Conservation (phyloP, 2,113 vertebrate species). For the Antechinus flavipes region DNA sequence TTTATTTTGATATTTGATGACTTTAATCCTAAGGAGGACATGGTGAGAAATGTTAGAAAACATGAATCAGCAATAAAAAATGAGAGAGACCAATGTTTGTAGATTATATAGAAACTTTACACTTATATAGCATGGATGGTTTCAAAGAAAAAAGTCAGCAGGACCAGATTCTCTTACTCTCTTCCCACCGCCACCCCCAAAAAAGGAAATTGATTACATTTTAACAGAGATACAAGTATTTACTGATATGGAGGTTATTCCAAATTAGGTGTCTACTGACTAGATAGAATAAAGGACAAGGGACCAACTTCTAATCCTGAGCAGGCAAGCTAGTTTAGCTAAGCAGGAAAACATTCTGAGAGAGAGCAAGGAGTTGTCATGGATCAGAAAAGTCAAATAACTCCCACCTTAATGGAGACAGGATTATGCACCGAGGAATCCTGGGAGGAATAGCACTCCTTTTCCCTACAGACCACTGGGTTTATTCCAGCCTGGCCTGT, state of each 20-base stretch:
- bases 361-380: too few relatives aligned
- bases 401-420: too few relatives aligned
- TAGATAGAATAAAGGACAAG: too few relatives aligned
- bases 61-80: background rate
- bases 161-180: background rate
- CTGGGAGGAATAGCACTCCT: too few relatives aligned
- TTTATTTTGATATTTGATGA: background rate
- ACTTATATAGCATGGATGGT: background rate
- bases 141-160: background rate
- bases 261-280: background rate
- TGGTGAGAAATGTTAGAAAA: background rate
- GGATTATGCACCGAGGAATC: too few relatives aligned
- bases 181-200: too few relatives aligned
- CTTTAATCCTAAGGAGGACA: background rate
- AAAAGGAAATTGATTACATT: background rate
- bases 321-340: too few relatives aligned
- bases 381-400: too few relatives aligned
- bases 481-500: too few relatives aligned
- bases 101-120: background rate
- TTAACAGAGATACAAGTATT: background rate
- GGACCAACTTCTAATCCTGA: too few relatives aligned
- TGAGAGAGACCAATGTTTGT: background rate
- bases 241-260: background rate
- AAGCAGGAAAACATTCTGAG: too few relatives aligned
- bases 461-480: too few relatives aligned